Evolutionary conservation across 2,888 invertebrate genomes (phyloP), one percentile per base, ranked within the genome.

Genomic region (Gerris lacustris): DNA sequence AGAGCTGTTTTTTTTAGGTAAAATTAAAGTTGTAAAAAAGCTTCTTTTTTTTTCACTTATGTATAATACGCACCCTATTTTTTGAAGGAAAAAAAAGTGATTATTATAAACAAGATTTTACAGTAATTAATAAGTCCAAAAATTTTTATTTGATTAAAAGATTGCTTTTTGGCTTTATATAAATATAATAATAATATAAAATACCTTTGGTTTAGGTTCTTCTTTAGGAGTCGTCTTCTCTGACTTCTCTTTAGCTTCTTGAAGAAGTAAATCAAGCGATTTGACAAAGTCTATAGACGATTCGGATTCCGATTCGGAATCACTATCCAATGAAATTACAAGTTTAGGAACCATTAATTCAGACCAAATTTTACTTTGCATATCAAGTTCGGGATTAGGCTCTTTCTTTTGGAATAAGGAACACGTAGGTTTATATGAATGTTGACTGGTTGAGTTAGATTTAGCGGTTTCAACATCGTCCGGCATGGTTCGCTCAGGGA

Each of bases 311-410:
- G 64, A 64, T 31, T 64, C 64, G 2, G 64, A 64, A 64, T 64
- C 64, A 6, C 64, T 64, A 9, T 5, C 64, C 64, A 64, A 64
- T 7, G 64, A 64, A n/a, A 64, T 64, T 7, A 64, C 31, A 18
- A 64, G 31, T 18, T 31, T 64, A 64, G 64, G 64, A 18, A 64
- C 64, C 64, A 64, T 64, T 18, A 9, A 9, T 31, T 64, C 64
- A n/a, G 18, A 64, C 64, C 64, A 64, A n/a, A 64, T 2, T 17
- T 18, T n/a, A 64, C 64, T 18, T 18, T 64, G 64, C 7, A 18
- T 9, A n/a, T 64, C 64, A 64, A 64, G 31, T 31, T 64, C 18
- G 9, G 17, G 17, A 64, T 64, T 18, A 15, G n/a, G 15, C 5
- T 62, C 62, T 62, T 62, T 62, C 62, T 62, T 62, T 62, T 62